Evolutionary conservation across 2,797 vertebrate species (phyloP).

Genomic region (Discoglossus pictus): DNA sequence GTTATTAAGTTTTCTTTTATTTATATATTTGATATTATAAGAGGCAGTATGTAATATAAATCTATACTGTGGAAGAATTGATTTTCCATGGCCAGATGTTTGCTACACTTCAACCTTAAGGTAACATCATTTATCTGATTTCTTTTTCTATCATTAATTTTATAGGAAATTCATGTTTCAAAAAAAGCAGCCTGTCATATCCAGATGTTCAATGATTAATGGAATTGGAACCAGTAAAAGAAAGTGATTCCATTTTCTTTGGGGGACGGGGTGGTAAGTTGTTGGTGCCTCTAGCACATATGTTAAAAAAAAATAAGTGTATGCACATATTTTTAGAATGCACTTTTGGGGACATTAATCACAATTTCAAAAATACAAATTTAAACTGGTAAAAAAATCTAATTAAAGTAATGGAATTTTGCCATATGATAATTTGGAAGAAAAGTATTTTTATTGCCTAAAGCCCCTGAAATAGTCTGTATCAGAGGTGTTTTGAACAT

Average conservation of each 20-base stretch:
- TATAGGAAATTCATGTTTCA: slow-evolving; percentile 26
- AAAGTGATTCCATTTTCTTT: slow-evolving; percentile 28
- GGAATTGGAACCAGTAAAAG: slow-evolving; percentile 11
- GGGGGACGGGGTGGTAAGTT: neutral
- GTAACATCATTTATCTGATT: slow-evolving; percentile 31
- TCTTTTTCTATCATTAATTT: slow-evolving; percentile 31
- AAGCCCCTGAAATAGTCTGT: too few species aligned
- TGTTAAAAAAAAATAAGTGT: too few species aligned
- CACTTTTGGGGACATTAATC: slow-evolving; percentile 25
- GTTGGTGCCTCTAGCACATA: slow-evolving; percentile 3
- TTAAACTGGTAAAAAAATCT: slow-evolving; percentile 8
- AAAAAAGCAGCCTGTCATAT: slow-evolving; percentile 24
- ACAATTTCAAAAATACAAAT: slow-evolving; percentile 13
- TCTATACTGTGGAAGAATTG: too few species aligned
- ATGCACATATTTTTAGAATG: neutral
- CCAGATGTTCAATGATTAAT: slow-evolving; percentile 44
- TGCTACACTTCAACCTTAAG: slow-evolving; percentile 27
- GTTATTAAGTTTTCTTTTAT: too few species aligned
- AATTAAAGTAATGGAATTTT: too few species aligned
- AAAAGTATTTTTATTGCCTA: too few species aligned
- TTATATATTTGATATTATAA: too few species aligned
- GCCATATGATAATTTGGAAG: too few species aligned
- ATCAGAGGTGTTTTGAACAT: too few species aligned
- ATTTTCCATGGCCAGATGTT: slow-evolving; percentile 36
- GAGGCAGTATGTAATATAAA: too few species aligned